Evolutionary conservation across 2,888 invertebrate species (phyloP).

Genomic region (Adineta ricciae): DNA sequence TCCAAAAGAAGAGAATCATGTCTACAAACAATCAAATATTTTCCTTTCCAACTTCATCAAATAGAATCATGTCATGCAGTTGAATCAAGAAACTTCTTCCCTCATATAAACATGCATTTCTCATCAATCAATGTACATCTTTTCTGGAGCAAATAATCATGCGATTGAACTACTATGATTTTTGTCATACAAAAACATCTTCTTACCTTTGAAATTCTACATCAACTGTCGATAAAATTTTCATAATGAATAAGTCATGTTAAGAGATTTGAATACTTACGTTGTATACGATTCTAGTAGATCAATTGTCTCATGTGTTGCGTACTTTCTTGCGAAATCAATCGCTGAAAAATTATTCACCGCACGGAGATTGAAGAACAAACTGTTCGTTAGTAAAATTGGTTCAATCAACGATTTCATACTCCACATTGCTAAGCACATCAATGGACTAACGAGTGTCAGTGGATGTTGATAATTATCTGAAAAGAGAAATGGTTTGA

Average conservation of each 20-base stretch:
- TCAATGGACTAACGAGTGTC: neutral
- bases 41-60: neutral
- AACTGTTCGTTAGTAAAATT: neutral
- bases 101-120: neutral
- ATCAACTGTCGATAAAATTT: neutral
- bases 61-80: neutral
- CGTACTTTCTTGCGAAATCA: neutral
- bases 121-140: neutral
- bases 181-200: too few species aligned
- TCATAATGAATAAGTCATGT: neutral
- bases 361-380: neutral
- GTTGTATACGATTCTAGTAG: neutral
- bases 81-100: neutral
- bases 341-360: slow-evolving; percentile 8
- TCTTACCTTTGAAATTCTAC: neutral
- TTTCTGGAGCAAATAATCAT: neutral
- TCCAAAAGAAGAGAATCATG: neutral
- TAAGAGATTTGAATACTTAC: neutral
- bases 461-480: slow-evolving; percentile 18
- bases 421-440: neutral
- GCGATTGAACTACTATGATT: neutral
- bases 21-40: neutral
- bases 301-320: neutral
- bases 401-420: neutral
- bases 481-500: neutral